Base-by-base conservation (phyloP, 2,888 invertebrate species). In the Caenorhabditis doughertyi region DNA sequence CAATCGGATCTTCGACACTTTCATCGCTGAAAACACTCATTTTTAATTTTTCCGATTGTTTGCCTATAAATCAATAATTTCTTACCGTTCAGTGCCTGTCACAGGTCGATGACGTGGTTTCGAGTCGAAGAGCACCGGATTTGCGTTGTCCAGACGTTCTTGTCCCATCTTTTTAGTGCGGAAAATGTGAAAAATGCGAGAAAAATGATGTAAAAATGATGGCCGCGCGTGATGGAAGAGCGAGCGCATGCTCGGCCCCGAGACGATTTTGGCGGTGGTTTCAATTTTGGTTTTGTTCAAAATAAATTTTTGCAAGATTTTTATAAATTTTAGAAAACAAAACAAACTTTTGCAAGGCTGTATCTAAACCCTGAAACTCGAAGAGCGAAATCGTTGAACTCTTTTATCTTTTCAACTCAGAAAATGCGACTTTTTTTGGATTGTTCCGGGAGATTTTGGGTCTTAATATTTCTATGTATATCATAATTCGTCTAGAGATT, bases 1-100 rank as follows among this genome's bases (percentile, higher is more conserved):
- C 90, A 18, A 90, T 85, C 21, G 84, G 87, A 65, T 91, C 89
- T 44, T 88, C 90, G 4, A 84, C 76, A 35, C 62, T 84, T 55
- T 81, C 84, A 42, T 87, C 87, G 23, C 83, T 86, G 68, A 65
- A 74, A 51, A 39, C 11, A 44, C 55, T 25, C 11, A 27, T 44
- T 42, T 23, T 42, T 42, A 11, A 51, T 16, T 13, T 32, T 27
- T 11, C 11, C 13, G 9, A 7, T 13, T 56, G 39, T 56, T 3
- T 7, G 5, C 39, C 21, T 2, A 51, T 47, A 49, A 58, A 44
- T 60, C 25, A 13, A 21, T 25, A 67, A 56, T 42, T 21, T 23
- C 71, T 9, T 4, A 79, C 71, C 64, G 53, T 70, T 87, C 84
- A 16, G 64, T 70, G 11, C 70, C 67, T 18, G 83, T 73, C 2